Evolutionary conservation across 2,888 invertebrate species (phyloP), one percentile per base, ranked within the genome.

Genomic region (Caenorhabditis wallacei): DNA sequence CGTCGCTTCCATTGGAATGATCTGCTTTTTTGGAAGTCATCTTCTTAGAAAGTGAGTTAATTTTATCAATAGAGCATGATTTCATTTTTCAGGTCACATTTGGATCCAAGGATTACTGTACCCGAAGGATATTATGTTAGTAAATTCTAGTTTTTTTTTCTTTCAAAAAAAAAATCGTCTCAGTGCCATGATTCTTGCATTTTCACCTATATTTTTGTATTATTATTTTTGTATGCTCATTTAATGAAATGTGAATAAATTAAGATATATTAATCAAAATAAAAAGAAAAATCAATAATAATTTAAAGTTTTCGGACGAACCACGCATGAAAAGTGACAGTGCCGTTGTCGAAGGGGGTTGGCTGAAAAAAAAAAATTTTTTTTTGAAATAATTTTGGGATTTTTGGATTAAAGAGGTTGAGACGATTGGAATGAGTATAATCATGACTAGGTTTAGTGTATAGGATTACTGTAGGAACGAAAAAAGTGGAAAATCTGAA

Each of bases 101-200:
- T n/a, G n/a, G n/a, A 40, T 11, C 35, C 30, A 1, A 18, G 54
- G 30, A 69, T 76, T 13, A n/a, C 69, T 13, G 37, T 69, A 13
- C 53, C 78, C 1, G 78, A 78, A 35, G 69, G 61, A 20, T 78
- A 78, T 20, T 78, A 78, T 43, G 54, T 69, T 40, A 78, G 78
- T 46, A 78, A 78, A 56, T 37, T 54, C 22, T 76, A 22, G 53
- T 24, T 35, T 30, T n/a, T 26, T 59, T 22, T 2, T n/a, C 18
- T 18, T 18, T 48, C n/a, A n/a, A n/a, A n/a, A n/a, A n/a, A n/a
- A n/a, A n/a, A n/a, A n/a, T n/a, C n/a, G n/a, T 18, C 48, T 26
- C 18, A n/a, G 80, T 80, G 80, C 80, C 80, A 80, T 74, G 48
- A 76, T 78, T 82, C 71, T 82, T 82, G 82, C 76, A 76, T 64